A percentile compares a stretch with the other conserved stretches of the same genome.
These are phyloP conservation scores for Cistogaster globosa DNA, from an alignment of 2,888 invertebrate genomes.

Conservation along the genomic window DNA sequence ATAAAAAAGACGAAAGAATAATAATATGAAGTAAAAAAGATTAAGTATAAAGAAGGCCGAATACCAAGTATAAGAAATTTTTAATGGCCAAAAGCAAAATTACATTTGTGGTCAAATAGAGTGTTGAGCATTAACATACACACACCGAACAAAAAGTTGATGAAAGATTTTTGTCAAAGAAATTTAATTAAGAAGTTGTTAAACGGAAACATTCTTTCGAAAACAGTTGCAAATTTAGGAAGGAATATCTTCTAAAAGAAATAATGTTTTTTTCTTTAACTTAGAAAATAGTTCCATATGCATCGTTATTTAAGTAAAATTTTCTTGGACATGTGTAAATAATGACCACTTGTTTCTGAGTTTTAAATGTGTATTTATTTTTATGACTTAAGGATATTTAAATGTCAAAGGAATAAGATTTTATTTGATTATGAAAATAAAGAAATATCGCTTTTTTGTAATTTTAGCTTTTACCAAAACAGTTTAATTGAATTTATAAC, in stretches of 20 bases:
- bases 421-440: slow-evolving; percentile 70
- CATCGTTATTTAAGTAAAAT: slow-evolving; percentile 8
- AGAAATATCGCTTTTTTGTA: slow-evolving; percentile 42
- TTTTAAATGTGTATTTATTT: no score
- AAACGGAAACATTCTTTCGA: slow-evolving; percentile 69
- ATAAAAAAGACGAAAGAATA: slow-evolving; percentile 3
- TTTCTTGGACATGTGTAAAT: slow-evolving; percentile 67
- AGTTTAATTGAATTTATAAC: slow-evolving; percentile 66
- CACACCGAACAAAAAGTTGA: slow-evolving; percentile 13
- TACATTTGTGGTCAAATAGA: slow-evolving; percentile 63
- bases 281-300: not conserved
- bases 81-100: slow-evolving; percentile 60
- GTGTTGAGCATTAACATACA: slow-evolving; percentile 28
- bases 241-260: not conserved
- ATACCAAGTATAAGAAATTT: slow-evolving; percentile 38
- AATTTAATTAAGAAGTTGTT: slow-evolving; percentile 75
- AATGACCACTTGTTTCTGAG: slow-evolving; percentile 64
- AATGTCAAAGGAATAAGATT: slow-evolving; percentile 74
- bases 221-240: slow-evolving; percentile 39
- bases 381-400: slow-evolving; percentile 70
- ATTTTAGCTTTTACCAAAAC: slow-evolving; percentile 55
- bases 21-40: not conserved
- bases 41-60: no score
- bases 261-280: no score
- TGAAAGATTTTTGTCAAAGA: slow-evolving; percentile 72